A percentile compares a stretch with the other conserved stretches of the same genome.
Evolutionary conservation across 2,797 vertebrate genomes (phyloP).

Genomic region (Acestrorhynchus altus): DNA sequence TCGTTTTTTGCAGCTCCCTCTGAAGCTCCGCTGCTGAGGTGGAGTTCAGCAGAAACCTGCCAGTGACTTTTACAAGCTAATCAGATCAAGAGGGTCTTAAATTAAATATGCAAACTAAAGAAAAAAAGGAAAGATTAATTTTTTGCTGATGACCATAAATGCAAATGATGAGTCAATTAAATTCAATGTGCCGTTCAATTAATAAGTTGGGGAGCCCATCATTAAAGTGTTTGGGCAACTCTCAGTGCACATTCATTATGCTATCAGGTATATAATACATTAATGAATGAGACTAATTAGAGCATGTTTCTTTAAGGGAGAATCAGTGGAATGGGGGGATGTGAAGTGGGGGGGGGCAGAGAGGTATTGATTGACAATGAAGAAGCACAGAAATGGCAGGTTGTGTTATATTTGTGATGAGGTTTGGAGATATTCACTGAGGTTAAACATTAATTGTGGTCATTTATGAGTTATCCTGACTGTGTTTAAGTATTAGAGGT

Average conservation of each 20-base stretch:
- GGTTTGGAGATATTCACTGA: too few relatives aligned
- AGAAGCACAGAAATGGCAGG: background rate
- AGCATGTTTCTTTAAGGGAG: constrained; percentile 41
- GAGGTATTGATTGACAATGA: background rate
- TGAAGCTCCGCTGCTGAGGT: constrained; percentile 67
- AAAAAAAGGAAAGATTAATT: constrained; percentile 55
- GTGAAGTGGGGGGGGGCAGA: constrained; percentile 7
- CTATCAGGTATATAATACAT: constrained; percentile 50
- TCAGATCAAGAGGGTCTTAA: constrained; percentile 73
- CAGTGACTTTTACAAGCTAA: constrained; percentile 75
- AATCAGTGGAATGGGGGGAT: constrained; percentile 6
- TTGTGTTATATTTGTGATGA: background rate
- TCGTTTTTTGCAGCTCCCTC: constrained; percentile 46
- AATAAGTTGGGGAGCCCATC: constrained; percentile 61
- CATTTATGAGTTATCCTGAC: too few relatives aligned
- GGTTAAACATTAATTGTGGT: too few relatives aligned
- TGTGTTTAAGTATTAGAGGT: too few relatives aligned
- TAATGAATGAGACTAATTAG: constrained; percentile 54
- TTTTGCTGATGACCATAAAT: constrained; percentile 61
- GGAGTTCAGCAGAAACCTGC: constrained; percentile 76
- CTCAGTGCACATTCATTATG: constrained; percentile 45
- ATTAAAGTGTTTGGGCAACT: constrained; percentile 53
- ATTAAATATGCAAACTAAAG: constrained; percentile 81
- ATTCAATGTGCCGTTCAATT: constrained; percentile 51
- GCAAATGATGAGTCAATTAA: constrained; percentile 64